Percentiles rank a stretch among this genome's conserved stretches.
Evolutionary conservation across 2,797 vertebrate species (phyloP).

Genomic region (Emys orbicularis): DNA sequence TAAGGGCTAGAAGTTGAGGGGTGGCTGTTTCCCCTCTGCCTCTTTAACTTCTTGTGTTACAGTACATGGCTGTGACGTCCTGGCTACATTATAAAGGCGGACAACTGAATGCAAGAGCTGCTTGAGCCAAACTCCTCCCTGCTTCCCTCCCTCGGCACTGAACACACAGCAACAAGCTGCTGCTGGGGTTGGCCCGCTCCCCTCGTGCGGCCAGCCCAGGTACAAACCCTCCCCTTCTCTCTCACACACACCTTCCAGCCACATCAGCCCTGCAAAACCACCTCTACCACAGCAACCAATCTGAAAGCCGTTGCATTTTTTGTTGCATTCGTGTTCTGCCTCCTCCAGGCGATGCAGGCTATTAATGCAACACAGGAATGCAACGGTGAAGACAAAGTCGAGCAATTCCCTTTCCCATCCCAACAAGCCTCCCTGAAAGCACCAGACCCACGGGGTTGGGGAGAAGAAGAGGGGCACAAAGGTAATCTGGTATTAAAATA

Average conservation of each 20-base stretch:
- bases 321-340: neutral
- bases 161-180: slow-evolving; percentile 61
- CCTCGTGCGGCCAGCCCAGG: neutral
- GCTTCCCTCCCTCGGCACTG: slow-evolving; percentile 14
- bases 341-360: neutral
- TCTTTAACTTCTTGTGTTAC: slow-evolving; percentile 82
- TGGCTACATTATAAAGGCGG: slow-evolving; percentile 60
- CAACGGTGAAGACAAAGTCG: neutral
- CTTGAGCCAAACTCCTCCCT: slow-evolving; percentile 16
- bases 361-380: rapidly evolving
- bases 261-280: neutral
- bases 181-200: neutral
- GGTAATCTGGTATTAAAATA: neutral
- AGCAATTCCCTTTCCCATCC: neutral
- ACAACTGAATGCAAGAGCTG: slow-evolving; percentile 35
- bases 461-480: neutral
- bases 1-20: slow-evolving; percentile 83
- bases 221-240: neutral
- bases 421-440: slow-evolving; percentile 35
- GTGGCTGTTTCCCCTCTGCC: slow-evolving; percentile 68
- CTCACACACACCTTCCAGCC: neutral
- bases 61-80: slow-evolving; percentile 81
- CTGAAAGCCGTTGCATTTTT: rapidly evolving
- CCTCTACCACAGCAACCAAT: neutral
- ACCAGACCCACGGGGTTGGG: rapidly evolving